Percentiles rank a stretch among this genome's conserved stretches.
Evolutionary conservation across 2,888 invertebrate species (phyloP).

Genomic region (Mimumesa dahlbomi): DNA sequence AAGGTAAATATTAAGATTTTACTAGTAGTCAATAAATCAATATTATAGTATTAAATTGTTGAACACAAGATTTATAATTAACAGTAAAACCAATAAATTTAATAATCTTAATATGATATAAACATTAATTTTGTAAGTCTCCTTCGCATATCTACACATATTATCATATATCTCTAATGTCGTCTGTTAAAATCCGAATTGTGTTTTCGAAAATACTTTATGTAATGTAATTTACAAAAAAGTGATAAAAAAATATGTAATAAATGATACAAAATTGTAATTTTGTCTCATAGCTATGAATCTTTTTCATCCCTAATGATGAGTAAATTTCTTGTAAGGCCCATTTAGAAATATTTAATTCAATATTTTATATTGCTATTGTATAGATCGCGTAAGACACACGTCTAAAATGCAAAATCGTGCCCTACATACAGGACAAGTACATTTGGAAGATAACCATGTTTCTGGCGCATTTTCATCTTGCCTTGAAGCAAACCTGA

Average conservation of each 20-base stretch:
- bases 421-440: conserved; percentile 94
- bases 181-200: not conserved
- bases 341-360: not conserved
- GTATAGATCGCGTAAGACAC: conserved; percentile 60
- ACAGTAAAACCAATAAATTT: not conserved
- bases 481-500: conserved; percentile 91
- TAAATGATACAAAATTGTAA: not conserved
- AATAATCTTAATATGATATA: not conserved
- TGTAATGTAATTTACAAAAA: not conserved
- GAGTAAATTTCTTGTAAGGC: not conserved
- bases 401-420: conserved; percentile 93
- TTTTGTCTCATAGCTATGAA: not conserved
- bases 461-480: conserved; percentile 85
- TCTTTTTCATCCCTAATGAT: not conserved
- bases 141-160: not conserved
- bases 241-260: not conserved
- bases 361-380: conserved; percentile 31
- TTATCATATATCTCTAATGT: not conserved
- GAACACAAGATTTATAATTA: too few species aligned
- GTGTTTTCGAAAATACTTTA: not conserved
- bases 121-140: not conserved
- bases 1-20: too few species aligned
- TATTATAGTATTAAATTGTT: too few species aligned
- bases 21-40: too few species aligned
- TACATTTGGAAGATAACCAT: conserved; percentile 91